Conservation (phyloP, 1,140 invertebrate genomes). For the Zaprionus inermis region DNA sequence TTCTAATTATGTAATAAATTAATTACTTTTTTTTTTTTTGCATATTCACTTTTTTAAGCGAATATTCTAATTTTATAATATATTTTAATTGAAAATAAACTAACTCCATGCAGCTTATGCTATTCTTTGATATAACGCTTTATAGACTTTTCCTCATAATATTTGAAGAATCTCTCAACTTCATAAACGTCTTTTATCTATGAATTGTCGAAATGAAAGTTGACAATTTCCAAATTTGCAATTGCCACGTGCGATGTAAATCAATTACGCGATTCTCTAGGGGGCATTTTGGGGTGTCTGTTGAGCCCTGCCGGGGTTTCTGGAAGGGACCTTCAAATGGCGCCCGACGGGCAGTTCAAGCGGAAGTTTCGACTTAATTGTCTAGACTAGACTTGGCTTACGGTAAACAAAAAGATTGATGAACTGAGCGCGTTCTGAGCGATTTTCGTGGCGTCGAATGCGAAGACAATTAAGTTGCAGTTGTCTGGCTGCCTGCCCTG, state of each 20-base stretch:
- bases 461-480: slow-evolving; percentile 9
- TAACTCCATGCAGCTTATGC: no score
- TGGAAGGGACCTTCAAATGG: not conserved
- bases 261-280: not conserved
- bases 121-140: no score
- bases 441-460: not conserved
- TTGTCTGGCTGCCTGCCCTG: slow-evolving; percentile 3
- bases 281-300: not conserved
- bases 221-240: not conserved
- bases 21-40: no score
- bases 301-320: not conserved
- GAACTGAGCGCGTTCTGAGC: not conserved
- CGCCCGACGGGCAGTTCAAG: not conserved
- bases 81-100: no score
- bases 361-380: slow-evolving; percentile 8
- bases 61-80: no score
- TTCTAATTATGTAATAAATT: no score
- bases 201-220: not conserved
- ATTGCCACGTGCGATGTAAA: not conserved
- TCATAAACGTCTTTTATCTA: not conserved
- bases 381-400: slow-evolving; percentile 1
- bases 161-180: no score
- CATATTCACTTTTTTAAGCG: no score
- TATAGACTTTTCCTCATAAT: no score
- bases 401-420: slow-evolving; percentile 10